Base-by-base conservation (phyloP, 2,888 invertebrate species). In the Folsomia candida region DNA sequence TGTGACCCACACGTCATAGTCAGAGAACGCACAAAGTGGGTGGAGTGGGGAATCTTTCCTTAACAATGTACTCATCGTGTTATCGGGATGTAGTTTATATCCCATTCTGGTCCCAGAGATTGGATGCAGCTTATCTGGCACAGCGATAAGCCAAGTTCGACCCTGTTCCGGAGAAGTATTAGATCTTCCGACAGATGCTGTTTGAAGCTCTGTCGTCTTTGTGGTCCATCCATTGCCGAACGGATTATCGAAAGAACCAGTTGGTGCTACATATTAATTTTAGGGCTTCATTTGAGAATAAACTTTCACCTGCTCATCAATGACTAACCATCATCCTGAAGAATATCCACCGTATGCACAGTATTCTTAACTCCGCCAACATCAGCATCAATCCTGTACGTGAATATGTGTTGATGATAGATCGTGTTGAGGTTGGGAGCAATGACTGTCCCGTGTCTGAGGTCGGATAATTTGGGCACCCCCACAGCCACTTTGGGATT, bases 191-290 rank as follows among this genome's bases (percentile, higher is more conserved):
- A 64, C 63, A 2, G 47, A 47, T 14, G 47, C 47, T 47, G 47
- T 47, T 14, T 47, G 9, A 9, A 47, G 47, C 14, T 11, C 11
- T 9, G 47, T 47, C 47, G 47, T 11, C 47, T 47, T 22, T 2
- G 61, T 57, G 18, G 69, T 68, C 29, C 72, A 72, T 14, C 74
- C 75, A 11, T 72, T 57, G 14, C 67, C 75, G 25, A 69, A 75
- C 1, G 73, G 73, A 70, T 75, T 75, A n/a, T n/a, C n/a, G n/a
- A n/a, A n/a, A n/a, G n/a, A n/a, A 66, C 57, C 2, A 68, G 68
- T 6, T 65, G 65, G 2, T 57, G n/a, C 18, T 37, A 11, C 0
- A 69, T 51, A 9, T 72, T 59, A n/a, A 61, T 29, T n/a, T 54
- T 61, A n/a, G 69, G 68, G 2, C 61, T 67, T 1, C 59, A 64